These are phyloP conservation scores for Pogonocherus hispidulus DNA, from an alignment of 2,888 invertebrate species.

Conservation along the genomic window DNA sequence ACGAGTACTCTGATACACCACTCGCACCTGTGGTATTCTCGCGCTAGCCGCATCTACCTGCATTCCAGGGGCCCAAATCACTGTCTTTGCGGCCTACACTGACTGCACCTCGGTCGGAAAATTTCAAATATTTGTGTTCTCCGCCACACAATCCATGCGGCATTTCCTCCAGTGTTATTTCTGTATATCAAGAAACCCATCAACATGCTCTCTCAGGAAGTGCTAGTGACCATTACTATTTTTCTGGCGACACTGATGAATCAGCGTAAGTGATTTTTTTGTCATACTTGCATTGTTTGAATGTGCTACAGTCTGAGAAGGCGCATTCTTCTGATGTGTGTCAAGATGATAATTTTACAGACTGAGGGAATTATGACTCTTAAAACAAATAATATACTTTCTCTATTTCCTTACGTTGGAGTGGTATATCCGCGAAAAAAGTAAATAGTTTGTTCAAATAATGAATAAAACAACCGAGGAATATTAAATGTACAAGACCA, in stretches of 20 bases:
- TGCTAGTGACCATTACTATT: neutral
- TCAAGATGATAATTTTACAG: constrained; percentile 1
- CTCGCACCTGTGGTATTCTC: constrained; percentile 42
- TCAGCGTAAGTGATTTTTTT: constrained; percentile 25
- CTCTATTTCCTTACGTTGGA: neutral
- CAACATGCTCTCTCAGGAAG: constrained; percentile 10
- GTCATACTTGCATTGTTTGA: neutral
- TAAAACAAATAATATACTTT: constrained; percentile 5
- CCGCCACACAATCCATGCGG: constrained; percentile 12
- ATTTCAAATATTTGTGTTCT: constrained; percentile 19
- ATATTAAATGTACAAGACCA: neutral
- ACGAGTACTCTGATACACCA: constrained; percentile 42
- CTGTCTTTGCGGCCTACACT: constrained; percentile 38
- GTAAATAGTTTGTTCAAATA: neutral
- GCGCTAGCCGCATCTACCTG: constrained; percentile 44
- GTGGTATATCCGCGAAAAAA: constrained; percentile 9
- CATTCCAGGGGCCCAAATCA: constrained; percentile 46
- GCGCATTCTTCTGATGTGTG: constrained; percentile 12
- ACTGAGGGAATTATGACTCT: neutral
- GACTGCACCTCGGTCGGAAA: constrained; percentile 33
- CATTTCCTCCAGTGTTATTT: constrained; percentile 2
- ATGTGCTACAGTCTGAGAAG: neutral
- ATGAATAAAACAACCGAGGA: neutral
- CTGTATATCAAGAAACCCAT: neutral
- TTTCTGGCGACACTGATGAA: neutral